Conservation (phyloP, 2,888 invertebrate genomes). For the Latrodectus hesperus region DNA sequence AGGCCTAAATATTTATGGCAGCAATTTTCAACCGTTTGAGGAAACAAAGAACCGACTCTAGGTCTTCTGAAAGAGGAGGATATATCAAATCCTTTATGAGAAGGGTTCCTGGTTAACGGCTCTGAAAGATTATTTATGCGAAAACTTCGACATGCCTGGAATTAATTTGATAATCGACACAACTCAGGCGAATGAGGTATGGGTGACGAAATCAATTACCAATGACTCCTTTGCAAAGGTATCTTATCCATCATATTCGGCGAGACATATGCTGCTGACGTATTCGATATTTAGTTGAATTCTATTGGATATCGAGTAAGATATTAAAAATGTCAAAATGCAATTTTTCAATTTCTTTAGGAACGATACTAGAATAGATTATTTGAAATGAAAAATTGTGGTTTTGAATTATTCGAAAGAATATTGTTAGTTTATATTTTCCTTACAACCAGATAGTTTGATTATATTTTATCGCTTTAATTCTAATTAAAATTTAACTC, state of each 20-base stretch:
- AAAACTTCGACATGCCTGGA: not conserved
- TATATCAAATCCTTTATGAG: conserved; percentile 2
- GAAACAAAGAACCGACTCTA: not conserved
- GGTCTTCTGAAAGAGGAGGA: not conserved
- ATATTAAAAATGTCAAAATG: too few species aligned
- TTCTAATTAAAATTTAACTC: too few species aligned
- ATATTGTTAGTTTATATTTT: too few species aligned
- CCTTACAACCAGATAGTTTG: too few species aligned
- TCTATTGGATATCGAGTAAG: too few species aligned
- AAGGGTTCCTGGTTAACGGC: not conserved
- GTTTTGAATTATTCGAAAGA: too few species aligned
- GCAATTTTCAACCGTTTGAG: not conserved
- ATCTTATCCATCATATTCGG: not conserved
- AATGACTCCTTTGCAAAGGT: not conserved
- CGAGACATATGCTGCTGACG: not conserved
- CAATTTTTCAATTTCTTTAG: too few species aligned
- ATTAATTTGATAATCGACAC: conserved; percentile 3
- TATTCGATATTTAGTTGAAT: too few species aligned
- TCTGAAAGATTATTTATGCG: not conserved
- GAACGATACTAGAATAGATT: too few species aligned
- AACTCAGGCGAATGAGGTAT: not conserved
- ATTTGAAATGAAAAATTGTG: too few species aligned
- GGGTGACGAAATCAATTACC: conserved; percentile 1
- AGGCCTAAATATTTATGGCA: not conserved
- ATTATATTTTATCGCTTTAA: too few species aligned